A percentile compares a stretch with the other conserved stretches of the same genome.
phyloP scores from a whole-genome alignment of 2,888 invertebrate species.

The Stictocephala bisonia region DNA sequence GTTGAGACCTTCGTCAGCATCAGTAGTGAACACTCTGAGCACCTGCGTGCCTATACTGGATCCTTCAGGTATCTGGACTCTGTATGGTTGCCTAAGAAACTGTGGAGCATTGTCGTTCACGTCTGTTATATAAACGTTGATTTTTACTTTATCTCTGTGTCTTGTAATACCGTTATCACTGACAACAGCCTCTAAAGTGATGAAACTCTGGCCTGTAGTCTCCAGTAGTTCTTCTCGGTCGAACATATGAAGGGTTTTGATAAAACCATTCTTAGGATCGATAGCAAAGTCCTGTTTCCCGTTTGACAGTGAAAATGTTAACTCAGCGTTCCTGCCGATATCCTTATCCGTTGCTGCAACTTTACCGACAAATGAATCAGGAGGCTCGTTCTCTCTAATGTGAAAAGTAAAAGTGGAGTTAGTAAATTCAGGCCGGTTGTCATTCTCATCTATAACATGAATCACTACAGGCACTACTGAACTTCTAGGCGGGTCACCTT shows the following conservation, averaged over 20 bases:
- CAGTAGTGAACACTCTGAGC: constrained; percentile 85
- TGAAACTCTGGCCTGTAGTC: constrained; percentile 79
- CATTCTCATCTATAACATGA: constrained; percentile 96
- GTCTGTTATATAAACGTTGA: constrained; percentile 88
- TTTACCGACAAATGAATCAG: constrained; percentile 92
- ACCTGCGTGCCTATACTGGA: constrained; percentile 84
- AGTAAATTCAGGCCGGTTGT: constrained; percentile 92
- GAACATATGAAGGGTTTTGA: constrained; percentile 85
- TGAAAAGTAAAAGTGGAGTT: constrained; percentile 92
- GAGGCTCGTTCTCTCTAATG: constrained; percentile 88
- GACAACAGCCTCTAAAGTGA: constrained; percentile 87
- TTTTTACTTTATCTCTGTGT: constrained; percentile 85
- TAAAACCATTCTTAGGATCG: constrained; percentile 90
- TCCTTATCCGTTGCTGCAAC: constrained; percentile 90
- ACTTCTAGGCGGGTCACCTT: constrained; percentile 79
- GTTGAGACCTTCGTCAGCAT: constrained; percentile 89
- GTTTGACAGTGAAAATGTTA: constrained; percentile 82
- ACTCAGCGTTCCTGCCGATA: constrained; percentile 90
- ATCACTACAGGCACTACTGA: constrained; percentile 92
- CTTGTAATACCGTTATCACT: constrained; percentile 84
- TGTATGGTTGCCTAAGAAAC: constrained; percentile 85
- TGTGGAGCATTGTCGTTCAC: constrained; percentile 92
- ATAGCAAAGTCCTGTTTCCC: constrained; percentile 86
- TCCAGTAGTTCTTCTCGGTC: constrained; percentile 90
- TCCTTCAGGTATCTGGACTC: constrained; percentile 91